Evolutionary conservation across 2,888 invertebrate species (phyloP), one percentile per base, ranked within the genome.

Genomic region (Sminthurides aquaticus): DNA sequence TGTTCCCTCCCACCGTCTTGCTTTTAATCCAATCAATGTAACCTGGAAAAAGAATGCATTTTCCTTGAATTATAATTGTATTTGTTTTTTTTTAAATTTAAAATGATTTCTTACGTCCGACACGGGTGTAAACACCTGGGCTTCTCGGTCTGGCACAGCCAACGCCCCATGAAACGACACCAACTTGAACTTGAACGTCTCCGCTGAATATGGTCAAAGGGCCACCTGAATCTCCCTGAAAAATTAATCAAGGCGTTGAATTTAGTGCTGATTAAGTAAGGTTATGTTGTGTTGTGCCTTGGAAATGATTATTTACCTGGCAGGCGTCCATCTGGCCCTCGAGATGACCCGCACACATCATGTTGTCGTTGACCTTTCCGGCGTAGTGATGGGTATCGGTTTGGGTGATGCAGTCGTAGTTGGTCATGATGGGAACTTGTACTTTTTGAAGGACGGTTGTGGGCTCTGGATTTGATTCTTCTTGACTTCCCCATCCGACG

Each of bases 371-470:
- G 56, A 70, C 59, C 22, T 65, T 64, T 0, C 62, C 59, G 11
- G 52, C 27, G 27, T 62, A 62, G 26, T 62, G 43, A 25, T 59
- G 49, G 22, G 20, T 25, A 20, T 48, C 34, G 1, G 73, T 69
- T 29, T 69, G 8, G 5, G 68, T 66, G 25, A 67, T 70, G 49
- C 73, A 73, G 5, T 65, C 65, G 1, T 59, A 54, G 54, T 72
- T 71, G 0, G 62, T 62, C 49, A 74, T 71, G 25, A 74, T 71
- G 20, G 74, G 74, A 24, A 74, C 72, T 20, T 69, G 66, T 11
- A 74, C 74, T 62, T 72, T 71, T 55, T 61, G 34, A 1, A 74
- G 57, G 18, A 57, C 64, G 2, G 62, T 65, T 18, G 27, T 18
- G 2, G 27, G 20, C 18, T 60, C 60, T 28, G 48, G 28, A 15